Percentiles rank a stretch among this genome's conserved stretches.
phyloP scores from a whole-genome alignment of 2,113 vertebrate species.

The Gnathonemus longibarbis region DNA sequence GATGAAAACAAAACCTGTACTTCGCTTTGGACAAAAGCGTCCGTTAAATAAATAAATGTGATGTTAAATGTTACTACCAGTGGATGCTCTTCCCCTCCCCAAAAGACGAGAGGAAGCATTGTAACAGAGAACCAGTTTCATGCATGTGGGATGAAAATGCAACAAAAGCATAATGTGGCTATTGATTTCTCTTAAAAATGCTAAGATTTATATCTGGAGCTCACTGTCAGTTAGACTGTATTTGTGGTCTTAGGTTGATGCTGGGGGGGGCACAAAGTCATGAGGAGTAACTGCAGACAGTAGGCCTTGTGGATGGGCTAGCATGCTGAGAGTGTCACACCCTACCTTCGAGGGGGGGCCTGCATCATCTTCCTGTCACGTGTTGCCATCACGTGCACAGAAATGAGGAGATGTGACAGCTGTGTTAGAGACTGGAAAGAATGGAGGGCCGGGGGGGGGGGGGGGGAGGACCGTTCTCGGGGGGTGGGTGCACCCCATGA shows the following conservation, averaged over 20 bases:
- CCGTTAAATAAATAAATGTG: background rate
- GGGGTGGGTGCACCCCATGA: background rate
- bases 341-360: background rate
- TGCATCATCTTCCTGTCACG: background rate
- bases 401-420: constrained; percentile 11
- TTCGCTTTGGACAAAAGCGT: background rate
- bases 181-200: background rate
- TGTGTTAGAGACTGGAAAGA: background rate
- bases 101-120: constrained; percentile 35
- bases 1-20: constrained; percentile 63
- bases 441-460: background rate
- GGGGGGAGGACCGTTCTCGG: background rate
- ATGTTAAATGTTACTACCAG: constrained; percentile 61
- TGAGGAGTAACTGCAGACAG: background rate
- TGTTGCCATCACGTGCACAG: background rate
- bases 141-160: constrained; percentile 27
- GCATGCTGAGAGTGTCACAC: background rate
- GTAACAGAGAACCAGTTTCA: constrained; percentile 27
- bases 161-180: constrained; percentile 3
- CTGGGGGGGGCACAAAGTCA: background rate
- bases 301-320: background rate
- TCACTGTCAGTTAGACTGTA: background rate
- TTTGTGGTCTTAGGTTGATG: background rate
- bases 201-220: background rate
- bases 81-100: constrained; percentile 66